Conservation (phyloP, 2,113 vertebrate species). For the Petrocephalus zakoni region DNA sequence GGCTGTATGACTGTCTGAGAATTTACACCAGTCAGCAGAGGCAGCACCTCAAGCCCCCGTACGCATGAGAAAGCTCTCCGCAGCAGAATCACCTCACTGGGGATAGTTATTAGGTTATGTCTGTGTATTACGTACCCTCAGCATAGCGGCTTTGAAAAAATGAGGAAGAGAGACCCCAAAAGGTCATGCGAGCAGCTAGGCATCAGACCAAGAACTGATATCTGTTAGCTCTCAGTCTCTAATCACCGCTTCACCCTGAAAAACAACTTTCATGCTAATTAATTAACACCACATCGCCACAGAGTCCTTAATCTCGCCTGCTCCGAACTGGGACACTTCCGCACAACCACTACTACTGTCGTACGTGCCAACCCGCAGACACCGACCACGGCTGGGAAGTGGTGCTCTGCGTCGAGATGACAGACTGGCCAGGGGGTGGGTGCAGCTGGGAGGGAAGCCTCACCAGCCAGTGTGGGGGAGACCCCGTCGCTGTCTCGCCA, state of each 20-base stretch:
- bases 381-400: not conserved
- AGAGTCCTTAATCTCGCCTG: not conserved
- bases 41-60: not conserved
- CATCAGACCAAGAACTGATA: not conserved
- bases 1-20: not conserved
- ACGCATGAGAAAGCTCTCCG: no score
- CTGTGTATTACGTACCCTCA: not conserved
- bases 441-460: not conserved
- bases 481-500: not conserved
- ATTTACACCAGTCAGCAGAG: not conserved
- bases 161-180: not conserved
- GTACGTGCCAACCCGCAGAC: not conserved
- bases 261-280: not conserved
- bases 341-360: not conserved
- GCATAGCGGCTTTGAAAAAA: not conserved
- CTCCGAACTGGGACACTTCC: not conserved
- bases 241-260: not conserved
- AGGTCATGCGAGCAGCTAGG: not conserved
- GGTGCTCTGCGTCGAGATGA: not conserved
- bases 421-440: not conserved
- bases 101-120: not conserved
- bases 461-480: not conserved
- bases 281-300: not conserved
- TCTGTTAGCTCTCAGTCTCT: not conserved
- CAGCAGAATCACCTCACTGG: not conserved